Conservation (phyloP, 2,113 vertebrate genomes). For the Heliornis fulica region DNA sequence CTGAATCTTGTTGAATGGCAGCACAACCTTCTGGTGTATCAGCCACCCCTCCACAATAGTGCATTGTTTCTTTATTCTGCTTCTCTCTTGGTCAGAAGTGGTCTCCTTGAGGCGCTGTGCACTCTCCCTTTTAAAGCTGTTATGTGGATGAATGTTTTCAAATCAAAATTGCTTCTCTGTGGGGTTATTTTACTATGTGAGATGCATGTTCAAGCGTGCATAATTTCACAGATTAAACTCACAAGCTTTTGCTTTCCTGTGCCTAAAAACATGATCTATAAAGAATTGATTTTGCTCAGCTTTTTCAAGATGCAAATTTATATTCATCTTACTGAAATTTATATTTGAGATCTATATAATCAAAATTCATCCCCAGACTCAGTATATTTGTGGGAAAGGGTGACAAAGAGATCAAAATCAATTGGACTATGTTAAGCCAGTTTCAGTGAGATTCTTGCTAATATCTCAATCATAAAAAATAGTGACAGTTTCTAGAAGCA, state of each 20-base stretch:
- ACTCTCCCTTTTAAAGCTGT: background rate
- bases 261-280: background rate
- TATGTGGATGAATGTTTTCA: background rate
- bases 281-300: background rate
- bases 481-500: background rate
- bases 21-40: no score
- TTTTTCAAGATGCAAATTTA: background rate
- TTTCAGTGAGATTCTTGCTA: background rate
- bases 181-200: background rate
- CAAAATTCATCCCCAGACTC: background rate
- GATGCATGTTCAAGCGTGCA: background rate
- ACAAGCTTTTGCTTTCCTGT: background rate
- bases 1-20: no score
- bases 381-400: background rate
- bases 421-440: background rate
- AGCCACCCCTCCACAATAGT: no score
- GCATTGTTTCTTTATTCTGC: background rate
- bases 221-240: background rate
- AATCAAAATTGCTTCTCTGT: background rate
- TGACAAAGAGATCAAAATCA: background rate
- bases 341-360: background rate
- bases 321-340: background rate
- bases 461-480: background rate
- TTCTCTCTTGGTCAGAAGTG: background rate
- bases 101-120: background rate